Evolutionary conservation across 2,113 vertebrate species (phyloP).

Genomic region (Barnardius zonarius): DNA sequence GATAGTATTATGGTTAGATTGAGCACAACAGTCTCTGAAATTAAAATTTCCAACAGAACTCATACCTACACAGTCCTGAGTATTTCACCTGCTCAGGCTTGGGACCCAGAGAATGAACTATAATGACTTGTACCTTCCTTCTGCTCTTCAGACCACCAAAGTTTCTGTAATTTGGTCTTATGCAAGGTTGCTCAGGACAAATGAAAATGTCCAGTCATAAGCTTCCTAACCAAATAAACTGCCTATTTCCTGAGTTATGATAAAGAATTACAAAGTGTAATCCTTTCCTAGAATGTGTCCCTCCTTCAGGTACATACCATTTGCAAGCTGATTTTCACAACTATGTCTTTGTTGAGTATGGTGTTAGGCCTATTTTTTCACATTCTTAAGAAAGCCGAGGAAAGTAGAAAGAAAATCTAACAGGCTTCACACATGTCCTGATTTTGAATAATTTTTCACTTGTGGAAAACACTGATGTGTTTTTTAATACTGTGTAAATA

Average conservation of each 20-base stretch:
- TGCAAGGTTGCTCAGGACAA: neutral
- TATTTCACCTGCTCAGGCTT: neutral
- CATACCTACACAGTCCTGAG: neutral
- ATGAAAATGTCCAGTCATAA: neutral
- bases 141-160: neutral
- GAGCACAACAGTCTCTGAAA: neutral
- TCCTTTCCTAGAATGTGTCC: neutral
- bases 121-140: neutral
- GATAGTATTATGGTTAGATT: neutral
- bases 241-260: neutral
- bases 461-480: neutral
- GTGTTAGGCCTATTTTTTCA: neutral
- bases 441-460: neutral
- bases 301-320: neutral
- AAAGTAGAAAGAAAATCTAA: neutral
- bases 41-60: neutral
- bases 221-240: neutral
- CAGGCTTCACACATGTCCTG: neutral
- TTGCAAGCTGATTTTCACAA: neutral
- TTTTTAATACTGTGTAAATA: neutral
- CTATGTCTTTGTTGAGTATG: neutral
- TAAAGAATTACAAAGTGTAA: neutral
- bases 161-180: neutral
- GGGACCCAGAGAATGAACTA: neutral
- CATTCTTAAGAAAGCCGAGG: neutral